phyloP scores from a whole-genome alignment of 2,888 invertebrate species.

The Tyria jacobaeae region DNA sequence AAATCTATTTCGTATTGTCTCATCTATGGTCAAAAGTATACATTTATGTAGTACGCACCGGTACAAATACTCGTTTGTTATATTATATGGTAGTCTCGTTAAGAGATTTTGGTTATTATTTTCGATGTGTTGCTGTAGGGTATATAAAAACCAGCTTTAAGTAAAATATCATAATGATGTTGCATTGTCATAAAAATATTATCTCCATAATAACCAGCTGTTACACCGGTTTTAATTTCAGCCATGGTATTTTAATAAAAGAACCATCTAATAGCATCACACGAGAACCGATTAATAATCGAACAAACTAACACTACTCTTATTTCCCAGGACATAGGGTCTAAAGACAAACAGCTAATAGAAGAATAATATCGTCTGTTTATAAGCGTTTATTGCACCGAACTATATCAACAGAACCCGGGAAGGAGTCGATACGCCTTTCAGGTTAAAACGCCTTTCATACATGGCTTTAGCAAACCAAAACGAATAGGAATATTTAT shows the following conservation, averaged over 20 bases:
- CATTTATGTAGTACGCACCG: slow-evolving; percentile 42
- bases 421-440: neutral
- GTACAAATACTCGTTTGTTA: slow-evolving; percentile 42
- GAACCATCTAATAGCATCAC: slow-evolving; percentile 39
- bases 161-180: slow-evolving; percentile 5
- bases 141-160: slow-evolving; percentile 1
- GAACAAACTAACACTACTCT: slow-evolving; percentile 48
- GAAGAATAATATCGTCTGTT: slow-evolving; percentile 43
- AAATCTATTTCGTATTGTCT: slow-evolving; percentile 85
- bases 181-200: slow-evolving; percentile 15
- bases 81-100: slow-evolving; percentile 4
- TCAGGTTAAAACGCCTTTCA: neutral
- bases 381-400: slow-evolving; percentile 32
- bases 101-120: neutral
- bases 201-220: slow-evolving; percentile 20
- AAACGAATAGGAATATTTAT: neutral
- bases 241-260: slow-evolving; percentile 36
- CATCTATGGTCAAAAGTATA: slow-evolving; percentile 83
- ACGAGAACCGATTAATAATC: slow-evolving; percentile 31
- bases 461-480: neutral
- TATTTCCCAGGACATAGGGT: slow-evolving; percentile 48
- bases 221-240: slow-evolving; percentile 47
- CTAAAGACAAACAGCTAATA: slow-evolving; percentile 50
- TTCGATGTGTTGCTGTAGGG: slow-evolving; percentile 7
- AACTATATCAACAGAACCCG: neutral